phyloP scores from a whole-genome alignment of 2,113 vertebrate species.

The Calonectris borealis region DNA sequence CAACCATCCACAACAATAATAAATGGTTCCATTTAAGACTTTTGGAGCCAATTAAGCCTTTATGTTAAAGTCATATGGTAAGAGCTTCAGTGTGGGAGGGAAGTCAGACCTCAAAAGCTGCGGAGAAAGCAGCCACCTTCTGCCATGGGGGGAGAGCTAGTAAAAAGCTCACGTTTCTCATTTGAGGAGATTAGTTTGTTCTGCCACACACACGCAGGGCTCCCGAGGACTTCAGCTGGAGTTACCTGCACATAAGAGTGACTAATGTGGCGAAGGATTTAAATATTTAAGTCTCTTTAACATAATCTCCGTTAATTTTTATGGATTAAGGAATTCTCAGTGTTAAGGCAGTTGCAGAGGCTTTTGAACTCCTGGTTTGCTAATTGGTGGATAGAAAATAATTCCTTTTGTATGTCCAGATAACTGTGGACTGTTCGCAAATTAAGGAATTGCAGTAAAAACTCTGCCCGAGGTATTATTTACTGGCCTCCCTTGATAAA shows the following conservation, averaged over 20 bases:
- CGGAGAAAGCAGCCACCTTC: neutral
- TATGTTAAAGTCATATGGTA: neutral
- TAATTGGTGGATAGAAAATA: constrained; percentile 46
- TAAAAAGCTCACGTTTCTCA: neutral
- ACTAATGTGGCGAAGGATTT: constrained; percentile 14
- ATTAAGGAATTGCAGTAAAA: constrained; percentile 24
- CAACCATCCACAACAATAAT: constrained; percentile 34
- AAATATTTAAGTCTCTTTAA: constrained; percentile 57
- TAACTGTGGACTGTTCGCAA: neutral
- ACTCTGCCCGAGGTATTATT: neutral
- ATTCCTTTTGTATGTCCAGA: constrained; percentile 29
- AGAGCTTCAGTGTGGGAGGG: neutral
- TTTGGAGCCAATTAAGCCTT: constrained; percentile 10
- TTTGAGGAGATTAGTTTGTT: neutral
- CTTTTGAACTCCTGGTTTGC: constrained; percentile 43
- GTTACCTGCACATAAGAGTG: constrained; percentile 10
- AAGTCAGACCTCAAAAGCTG: neutral
- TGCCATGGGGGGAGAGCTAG: neutral
- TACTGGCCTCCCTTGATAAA: neutral
- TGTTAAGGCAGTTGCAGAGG: neutral
- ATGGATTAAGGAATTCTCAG: constrained; percentile 49
- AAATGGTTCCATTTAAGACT: constrained; percentile 37
- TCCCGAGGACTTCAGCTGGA: neutral
- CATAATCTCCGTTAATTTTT: constrained; percentile 51
- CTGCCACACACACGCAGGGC: neutral